phyloP scores from a whole-genome alignment of 1,140 invertebrate species.

The Pseudomyrmex concolor region DNA sequence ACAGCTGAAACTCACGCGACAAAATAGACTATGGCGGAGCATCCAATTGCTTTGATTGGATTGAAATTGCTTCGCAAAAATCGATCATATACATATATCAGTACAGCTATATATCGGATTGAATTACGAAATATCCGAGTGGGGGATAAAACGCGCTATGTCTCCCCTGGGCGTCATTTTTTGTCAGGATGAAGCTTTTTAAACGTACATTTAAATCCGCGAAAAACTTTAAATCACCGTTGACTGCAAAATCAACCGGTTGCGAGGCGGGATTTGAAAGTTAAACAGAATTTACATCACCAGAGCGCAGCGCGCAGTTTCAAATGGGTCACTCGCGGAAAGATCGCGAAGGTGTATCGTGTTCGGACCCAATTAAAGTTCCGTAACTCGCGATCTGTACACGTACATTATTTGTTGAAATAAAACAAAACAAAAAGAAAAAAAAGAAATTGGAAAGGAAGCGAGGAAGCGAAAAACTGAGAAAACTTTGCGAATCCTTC shows the following conservation, averaged over 20 bases:
- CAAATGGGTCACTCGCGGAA: constrained; percentile 51
- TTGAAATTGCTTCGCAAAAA: constrained; percentile 41
- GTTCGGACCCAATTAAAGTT: constrained; percentile 58
- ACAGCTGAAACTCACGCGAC: not conserved
- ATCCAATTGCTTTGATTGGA: constrained; percentile 42
- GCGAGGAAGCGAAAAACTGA: not conserved
- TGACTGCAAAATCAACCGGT: constrained; percentile 54
- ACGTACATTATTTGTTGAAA: constrained; percentile 54
- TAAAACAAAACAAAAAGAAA: constrained; percentile 20
- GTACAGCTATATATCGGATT: constrained; percentile 37
- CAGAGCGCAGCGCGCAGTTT: constrained; percentile 2
- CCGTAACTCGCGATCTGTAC: constrained; percentile 59
- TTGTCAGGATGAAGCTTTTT: constrained; percentile 36
- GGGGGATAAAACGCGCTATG: constrained; percentile 38
- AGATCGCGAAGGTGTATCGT: constrained; percentile 34
- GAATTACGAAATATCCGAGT: constrained; percentile 24
- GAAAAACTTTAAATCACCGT: constrained; percentile 61
- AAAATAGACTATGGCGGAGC: constrained; percentile 9
- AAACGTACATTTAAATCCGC: constrained; percentile 58
- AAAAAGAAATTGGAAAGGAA: not conserved
- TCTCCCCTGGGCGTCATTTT: constrained; percentile 46
- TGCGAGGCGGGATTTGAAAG: constrained; percentile 52
- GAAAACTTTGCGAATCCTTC: constrained; percentile 52
- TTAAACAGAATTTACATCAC: constrained; percentile 60
- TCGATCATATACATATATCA: constrained; percentile 59